Percentiles rank a stretch among this genome's conserved stretches.
phyloP scores from a whole-genome alignment of 2,113 vertebrate genomes.

The Dendrocopos noguchii region DNA sequence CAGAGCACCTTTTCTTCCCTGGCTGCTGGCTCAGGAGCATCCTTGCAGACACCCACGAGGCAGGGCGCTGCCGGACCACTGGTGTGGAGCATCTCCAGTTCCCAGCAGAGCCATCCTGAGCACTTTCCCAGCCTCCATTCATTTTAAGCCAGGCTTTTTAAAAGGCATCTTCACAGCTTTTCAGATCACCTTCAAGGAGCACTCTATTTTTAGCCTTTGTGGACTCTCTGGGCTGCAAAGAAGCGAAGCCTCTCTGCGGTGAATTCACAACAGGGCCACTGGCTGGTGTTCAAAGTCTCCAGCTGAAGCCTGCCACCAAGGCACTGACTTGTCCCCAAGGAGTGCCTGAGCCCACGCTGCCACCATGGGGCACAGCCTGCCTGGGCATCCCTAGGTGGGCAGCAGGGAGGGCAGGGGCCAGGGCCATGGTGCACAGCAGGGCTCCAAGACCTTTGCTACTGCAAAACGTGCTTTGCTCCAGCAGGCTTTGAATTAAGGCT shows the following conservation, averaged over 20 bases:
- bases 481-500: not conserved
- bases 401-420: not conserved
- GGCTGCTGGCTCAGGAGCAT: not conserved
- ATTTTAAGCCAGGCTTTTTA: not conserved
- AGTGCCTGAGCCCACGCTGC: not conserved
- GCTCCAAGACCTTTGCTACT: rapidly evolving
- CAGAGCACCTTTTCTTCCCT: not conserved
- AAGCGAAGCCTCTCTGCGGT: not conserved
- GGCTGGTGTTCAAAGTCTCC: not conserved
- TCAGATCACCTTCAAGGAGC: slow-evolving; percentile 15
- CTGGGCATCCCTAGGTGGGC: rapidly evolving
- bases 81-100: not conserved
- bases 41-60: not conserved
- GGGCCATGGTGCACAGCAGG: not conserved
- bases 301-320: not conserved
- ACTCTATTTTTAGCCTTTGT: slow-evolving; percentile 17
- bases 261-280: not conserved
- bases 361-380: not conserved
- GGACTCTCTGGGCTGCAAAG: slow-evolving; percentile 12
- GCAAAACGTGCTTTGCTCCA: not conserved
- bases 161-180: not conserved
- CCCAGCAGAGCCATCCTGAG: rapidly evolving
- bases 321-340: not conserved
- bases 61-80: rapidly evolving
- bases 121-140: rapidly evolving